Base-by-base conservation (phyloP, 2,888 invertebrate species). In the Lacanobia oleracea region DNA sequence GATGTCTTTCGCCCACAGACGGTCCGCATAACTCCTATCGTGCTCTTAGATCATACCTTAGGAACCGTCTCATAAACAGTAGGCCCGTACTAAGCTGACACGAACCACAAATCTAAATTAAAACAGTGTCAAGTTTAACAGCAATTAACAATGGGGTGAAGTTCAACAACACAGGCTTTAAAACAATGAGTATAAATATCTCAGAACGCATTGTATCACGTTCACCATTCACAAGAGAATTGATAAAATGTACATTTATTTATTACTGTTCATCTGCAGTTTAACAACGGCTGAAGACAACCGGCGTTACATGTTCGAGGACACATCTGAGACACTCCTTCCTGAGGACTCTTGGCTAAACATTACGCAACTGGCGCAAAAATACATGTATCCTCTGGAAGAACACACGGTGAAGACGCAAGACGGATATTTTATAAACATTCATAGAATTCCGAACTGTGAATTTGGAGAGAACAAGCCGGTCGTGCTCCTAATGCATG, bases 401-500 rank as follows among this genome's bases (percentile, higher is more conserved):
- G 88, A 90, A 27, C 93, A 95, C 68, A 81, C 66, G 2, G 91
- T 94, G 0, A 76, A 67, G 0, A 94, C 95, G 0, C 87, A 91
- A 76, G 95, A 95, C 68, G 92, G 91, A 1, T 95, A 94, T 72
- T 85, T 93, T 43, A 77, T 95, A 60, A 89, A 86, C 7, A 51
- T 95, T 21, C 92, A 94, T 73, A 89, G 95, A 78, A 89, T 95
- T 45, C 88, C 88, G 0, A 76, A 72, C 5, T 81, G 79, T 5
- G 82, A 85, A 23, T 40, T 67, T 51, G 1, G 76, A 72, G 7
- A 74, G 72, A 12, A 91, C 82, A 84, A 88, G 18, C 79, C 85
- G 0, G 97, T 96, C 0, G 97, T 97, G 74, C 97, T 98, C 82
- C 91, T 98, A 61, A 98, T 98, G 93, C 98, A 98, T 87, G 99